A percentile compares a stretch with the other conserved stretches of the same genome.
Conservation (phyloP, 2,888 invertebrate genomes). For the Aleiodes alternator region DNA sequence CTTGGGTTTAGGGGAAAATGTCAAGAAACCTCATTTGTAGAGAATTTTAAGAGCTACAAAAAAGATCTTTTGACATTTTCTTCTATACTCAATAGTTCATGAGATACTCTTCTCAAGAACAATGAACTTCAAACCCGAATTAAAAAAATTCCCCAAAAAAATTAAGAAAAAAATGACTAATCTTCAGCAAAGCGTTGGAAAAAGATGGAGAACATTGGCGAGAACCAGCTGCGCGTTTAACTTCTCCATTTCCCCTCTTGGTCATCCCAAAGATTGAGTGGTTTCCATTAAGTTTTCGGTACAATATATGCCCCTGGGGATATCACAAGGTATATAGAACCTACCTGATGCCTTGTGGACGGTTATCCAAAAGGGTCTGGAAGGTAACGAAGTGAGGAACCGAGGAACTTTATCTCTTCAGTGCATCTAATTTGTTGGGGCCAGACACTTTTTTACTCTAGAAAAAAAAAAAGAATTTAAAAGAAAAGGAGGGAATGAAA, state of each 20-base stretch:
- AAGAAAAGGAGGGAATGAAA: neutral
- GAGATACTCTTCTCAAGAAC: too few relatives aligned
- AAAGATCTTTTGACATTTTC: too few relatives aligned
- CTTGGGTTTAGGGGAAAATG: too few relatives aligned
- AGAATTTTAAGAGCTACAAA: too few relatives aligned
- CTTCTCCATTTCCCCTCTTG: constrained; percentile 19
- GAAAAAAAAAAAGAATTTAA: neutral
- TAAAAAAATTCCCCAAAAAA: too few relatives aligned
- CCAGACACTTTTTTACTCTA: constrained; percentile 23
- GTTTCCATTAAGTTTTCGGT: constrained; percentile 57
- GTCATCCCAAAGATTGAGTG: constrained; percentile 57
- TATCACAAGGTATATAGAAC: constrained; percentile 5
- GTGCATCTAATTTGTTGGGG: constrained; percentile 28
- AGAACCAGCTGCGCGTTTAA: constrained; percentile 32
- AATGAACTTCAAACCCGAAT: too few relatives aligned
- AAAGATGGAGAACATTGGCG: constrained; percentile 1
- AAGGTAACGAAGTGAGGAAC: constrained; percentile 11
- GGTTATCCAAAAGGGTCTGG: constrained; percentile 17
- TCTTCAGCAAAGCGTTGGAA: constrained; percentile 5
- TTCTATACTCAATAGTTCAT: too few relatives aligned
- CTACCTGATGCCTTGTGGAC: constrained; percentile 33
- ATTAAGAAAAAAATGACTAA: neutral
- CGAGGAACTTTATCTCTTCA: constrained; percentile 23
- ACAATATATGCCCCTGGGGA: constrained; percentile 45
- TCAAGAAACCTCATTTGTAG: too few relatives aligned